A percentile compares a stretch with the other conserved stretches of the same genome.
Evolutionary conservation across 2,797 vertebrate species (phyloP).

Genomic region (Podargus strigoides): DNA sequence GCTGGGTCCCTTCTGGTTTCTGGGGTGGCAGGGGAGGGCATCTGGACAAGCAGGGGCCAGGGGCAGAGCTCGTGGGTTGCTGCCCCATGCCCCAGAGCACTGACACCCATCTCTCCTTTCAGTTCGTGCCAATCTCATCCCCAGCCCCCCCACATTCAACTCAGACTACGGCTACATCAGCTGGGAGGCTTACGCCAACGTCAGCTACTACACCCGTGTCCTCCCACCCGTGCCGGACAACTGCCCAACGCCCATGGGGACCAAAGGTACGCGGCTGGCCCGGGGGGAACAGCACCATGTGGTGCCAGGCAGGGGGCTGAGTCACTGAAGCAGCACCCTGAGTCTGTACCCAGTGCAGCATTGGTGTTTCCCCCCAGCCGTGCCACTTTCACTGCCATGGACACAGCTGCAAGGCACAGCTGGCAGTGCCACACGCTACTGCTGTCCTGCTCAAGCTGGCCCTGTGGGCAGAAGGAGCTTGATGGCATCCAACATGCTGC

Average conservation of each 20-base stretch:
- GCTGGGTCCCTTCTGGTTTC: not conserved
- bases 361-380: rapidly evolving
- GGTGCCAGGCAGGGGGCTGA: not conserved
- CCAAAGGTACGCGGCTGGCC: conserved; percentile 80
- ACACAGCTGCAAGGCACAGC: not conserved
- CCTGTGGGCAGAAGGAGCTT: not conserved
- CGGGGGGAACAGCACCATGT: rapidly evolving
- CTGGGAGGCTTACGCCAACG: conserved; percentile 91
- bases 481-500: not conserved
- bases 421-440: not conserved
- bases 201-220: conserved; percentile 87
- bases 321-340: rapidly evolving
- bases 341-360: rapidly evolving
- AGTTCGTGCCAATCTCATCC: conserved; percentile 87
- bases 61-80: not conserved
- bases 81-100: rapidly evolving
- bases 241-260: conserved; percentile 89
- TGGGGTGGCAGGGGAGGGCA: not conserved
- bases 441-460: not conserved
- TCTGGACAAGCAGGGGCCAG: too few relatives aligned
- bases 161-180: conserved; percentile 86
- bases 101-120: not conserved
- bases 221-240: conserved; percentile 86
- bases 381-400: not conserved
- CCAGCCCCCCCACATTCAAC: conserved; percentile 93